phyloP scores from a whole-genome alignment of 2,113 vertebrate genomes.

The Aramus guarauna region DNA sequence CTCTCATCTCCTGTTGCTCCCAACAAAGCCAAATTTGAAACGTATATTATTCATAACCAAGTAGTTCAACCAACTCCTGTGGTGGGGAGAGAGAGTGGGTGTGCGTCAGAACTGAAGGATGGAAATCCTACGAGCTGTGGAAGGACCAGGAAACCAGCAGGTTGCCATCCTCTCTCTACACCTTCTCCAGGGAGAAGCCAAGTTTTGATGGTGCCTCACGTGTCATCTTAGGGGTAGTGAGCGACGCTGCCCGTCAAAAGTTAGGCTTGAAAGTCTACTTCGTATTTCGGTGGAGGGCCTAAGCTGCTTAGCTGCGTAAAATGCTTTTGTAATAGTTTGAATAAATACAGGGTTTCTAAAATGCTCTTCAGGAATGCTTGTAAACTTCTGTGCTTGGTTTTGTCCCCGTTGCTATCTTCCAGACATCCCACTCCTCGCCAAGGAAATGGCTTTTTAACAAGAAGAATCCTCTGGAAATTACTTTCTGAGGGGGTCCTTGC shows the following conservation, averaged over 20 bases:
- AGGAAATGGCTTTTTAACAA: conserved; percentile 73
- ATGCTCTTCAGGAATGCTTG: conserved; percentile 58
- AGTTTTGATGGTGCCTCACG: background rate
- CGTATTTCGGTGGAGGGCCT: conserved; percentile 9
- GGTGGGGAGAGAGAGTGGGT: background rate
- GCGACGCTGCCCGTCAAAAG: background rate
- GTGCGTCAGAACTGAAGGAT: background rate
- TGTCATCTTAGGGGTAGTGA: conserved; percentile 13
- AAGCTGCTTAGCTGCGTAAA: conserved; percentile 32
- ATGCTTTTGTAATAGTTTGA: conserved; percentile 56
- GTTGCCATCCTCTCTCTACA: background rate
- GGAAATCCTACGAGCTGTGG: background rate
- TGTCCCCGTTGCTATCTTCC: conserved; percentile 53
- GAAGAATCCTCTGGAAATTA: conserved; percentile 64
- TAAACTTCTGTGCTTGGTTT: conserved; percentile 50
- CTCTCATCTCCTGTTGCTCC: background rate
- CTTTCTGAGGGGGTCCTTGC: conserved; percentile 50
- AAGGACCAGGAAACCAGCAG: background rate
- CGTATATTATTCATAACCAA: background rate
- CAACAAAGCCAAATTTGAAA: background rate
- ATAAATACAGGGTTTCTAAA: conserved; percentile 54
- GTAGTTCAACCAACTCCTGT: background rate
- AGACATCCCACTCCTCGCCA: conserved; percentile 35
- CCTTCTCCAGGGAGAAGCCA: background rate
- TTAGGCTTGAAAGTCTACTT: conserved; percentile 4